Evolutionary conservation across 2,113 vertebrate species (phyloP).

Genomic region (Sinocyclocheilus anophthalmus): DNA sequence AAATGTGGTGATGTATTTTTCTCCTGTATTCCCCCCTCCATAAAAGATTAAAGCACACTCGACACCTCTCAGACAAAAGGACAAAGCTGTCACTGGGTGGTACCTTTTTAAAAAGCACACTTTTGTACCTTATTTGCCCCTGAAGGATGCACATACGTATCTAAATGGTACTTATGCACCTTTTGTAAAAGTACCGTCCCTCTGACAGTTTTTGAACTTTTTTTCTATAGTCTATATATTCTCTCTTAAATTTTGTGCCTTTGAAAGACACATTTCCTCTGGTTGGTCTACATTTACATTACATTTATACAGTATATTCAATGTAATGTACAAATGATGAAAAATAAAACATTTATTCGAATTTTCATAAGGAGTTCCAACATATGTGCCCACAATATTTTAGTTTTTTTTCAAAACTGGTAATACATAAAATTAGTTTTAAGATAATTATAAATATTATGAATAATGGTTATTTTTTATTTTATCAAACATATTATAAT

Average conservation of each 20-base stretch:
- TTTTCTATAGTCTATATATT: too few relatives aligned
- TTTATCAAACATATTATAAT: not conserved
- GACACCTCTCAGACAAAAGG: not conserved
- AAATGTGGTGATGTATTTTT: not conserved
- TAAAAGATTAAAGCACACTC: not conserved
- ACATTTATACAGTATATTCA: not conserved
- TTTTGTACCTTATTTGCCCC: too few relatives aligned
- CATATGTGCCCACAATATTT: not conserved
- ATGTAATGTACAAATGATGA: not conserved
- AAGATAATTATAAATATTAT: not conserved
- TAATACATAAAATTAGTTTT: not conserved
- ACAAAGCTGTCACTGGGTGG: too few relatives aligned
- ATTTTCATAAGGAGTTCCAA: not conserved
- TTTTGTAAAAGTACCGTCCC: too few relatives aligned
- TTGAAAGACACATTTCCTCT: not conserved
- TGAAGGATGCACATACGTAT: too few relatives aligned
- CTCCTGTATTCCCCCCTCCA: too few relatives aligned
- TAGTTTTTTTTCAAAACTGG: not conserved
- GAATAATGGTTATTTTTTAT: too few relatives aligned
- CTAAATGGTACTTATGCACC: too few relatives aligned
- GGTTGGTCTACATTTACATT: not conserved
- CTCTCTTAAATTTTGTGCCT: not conserved
- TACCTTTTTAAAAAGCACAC: too few relatives aligned
- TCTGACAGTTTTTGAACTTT: too few relatives aligned
- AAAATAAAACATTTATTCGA: not conserved